Percentiles rank a stretch among this genome's conserved stretches.
Evolutionary conservation across 2,113 vertebrate species (phyloP).

Genomic region (Phyllostomus hastatus): DNA sequence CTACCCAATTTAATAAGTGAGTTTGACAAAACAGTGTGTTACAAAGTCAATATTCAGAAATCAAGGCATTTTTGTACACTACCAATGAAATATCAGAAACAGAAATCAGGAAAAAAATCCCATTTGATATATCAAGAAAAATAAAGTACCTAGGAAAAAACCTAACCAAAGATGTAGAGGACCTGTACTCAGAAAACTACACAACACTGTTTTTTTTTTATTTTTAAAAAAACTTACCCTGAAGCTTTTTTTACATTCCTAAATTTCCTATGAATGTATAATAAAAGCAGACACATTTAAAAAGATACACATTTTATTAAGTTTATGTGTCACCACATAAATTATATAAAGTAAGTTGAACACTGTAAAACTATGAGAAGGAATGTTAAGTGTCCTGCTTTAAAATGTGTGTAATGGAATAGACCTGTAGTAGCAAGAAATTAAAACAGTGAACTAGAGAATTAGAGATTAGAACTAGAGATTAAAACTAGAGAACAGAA

Average conservation of each 20-base stretch:
- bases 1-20: no score
- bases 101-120: no score
- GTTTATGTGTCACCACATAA: not conserved
- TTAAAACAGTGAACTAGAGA: not conserved
- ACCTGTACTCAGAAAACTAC: no score
- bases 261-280: not conserved
- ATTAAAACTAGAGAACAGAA: not conserved
- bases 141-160: no score
- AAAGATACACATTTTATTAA: not conserved
- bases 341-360: not conserved
- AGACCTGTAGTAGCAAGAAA: not conserved
- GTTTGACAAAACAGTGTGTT: no score
- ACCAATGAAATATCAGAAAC: no score
- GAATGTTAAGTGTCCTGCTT: not conserved
- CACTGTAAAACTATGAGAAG: not conserved
- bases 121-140: no score
- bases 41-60: no score
- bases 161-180: no score
- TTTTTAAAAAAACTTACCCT: not conserved
- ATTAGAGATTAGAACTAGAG: no score
- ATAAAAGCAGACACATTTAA: not conserved
- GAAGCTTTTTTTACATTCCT: not conserved
- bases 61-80: no score
- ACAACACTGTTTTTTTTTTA: no score
- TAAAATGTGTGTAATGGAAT: not conserved